phyloP scores from a whole-genome alignment of 2,888 invertebrate species.

The Perizoma flavofasciatum region DNA sequence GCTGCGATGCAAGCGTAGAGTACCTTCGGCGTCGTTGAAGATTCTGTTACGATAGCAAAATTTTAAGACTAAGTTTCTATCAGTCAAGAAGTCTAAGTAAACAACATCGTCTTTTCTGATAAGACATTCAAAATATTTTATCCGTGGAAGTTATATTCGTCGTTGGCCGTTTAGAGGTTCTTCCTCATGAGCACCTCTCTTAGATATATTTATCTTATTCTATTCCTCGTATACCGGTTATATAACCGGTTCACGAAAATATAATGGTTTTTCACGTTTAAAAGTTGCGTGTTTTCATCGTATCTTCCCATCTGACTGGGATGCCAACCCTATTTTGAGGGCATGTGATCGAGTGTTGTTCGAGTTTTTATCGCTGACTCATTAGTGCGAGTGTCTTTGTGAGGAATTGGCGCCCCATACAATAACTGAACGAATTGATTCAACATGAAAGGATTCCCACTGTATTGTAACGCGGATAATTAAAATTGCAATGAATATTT shows the following conservation, averaged over 20 bases:
- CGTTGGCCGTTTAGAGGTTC: too few relatives aligned
- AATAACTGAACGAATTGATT: constrained; percentile 70
- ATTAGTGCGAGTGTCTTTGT: constrained; percentile 82
- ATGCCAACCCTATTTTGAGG: constrained; percentile 61
- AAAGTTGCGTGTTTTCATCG: background rate
- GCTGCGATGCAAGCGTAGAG: constrained; percentile 4
- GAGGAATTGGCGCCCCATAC: constrained; percentile 52
- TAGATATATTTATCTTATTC: too few relatives aligned
- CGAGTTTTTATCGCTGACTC: constrained; percentile 81
- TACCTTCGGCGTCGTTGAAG: constrained; percentile 9
- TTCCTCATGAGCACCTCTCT: too few relatives aligned
- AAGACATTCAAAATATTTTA: too few relatives aligned
- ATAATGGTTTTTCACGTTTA: too few relatives aligned
- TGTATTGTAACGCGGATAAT: constrained; percentile 49
- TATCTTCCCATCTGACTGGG: too few relatives aligned
- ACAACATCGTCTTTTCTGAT: background rate
- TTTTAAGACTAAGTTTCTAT: background rate
- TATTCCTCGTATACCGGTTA: too few relatives aligned
- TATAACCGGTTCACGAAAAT: too few relatives aligned
- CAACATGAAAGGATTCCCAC: constrained; percentile 61
- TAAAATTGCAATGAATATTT: constrained; percentile 38
- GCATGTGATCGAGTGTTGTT: constrained; percentile 77
- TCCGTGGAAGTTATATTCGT: too few relatives aligned
- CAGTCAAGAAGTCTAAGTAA: background rate
- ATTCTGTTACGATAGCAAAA: constrained; percentile 8